Percentiles rank a stretch among this genome's conserved stretches.
phyloP scores from a whole-genome alignment of 2,888 invertebrate genomes.

The Ptychoptera albimana region DNA sequence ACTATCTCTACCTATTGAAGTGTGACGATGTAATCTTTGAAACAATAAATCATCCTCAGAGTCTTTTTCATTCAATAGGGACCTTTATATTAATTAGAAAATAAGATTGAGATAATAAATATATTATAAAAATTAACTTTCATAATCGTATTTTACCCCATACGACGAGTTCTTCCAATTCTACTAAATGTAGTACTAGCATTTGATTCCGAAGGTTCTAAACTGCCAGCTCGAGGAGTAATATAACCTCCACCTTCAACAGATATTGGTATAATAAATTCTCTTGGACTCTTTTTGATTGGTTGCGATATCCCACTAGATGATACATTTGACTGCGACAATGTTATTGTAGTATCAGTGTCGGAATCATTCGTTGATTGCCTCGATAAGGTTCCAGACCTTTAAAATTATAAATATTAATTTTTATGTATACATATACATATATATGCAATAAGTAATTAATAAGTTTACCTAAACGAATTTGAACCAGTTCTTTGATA shows the following conservation, averaged over 20 bases:
- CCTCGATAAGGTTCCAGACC: constrained; percentile 32
- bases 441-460: background rate
- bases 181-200: constrained; percentile 37
- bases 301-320: constrained; percentile 38
- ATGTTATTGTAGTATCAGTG: constrained; percentile 41
- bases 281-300: constrained; percentile 74
- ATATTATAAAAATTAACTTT: background rate
- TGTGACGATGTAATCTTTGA: constrained; percentile 38
- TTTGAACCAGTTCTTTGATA: constrained; percentile 26
- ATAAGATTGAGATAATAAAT: background rate
- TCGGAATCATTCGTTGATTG: constrained; percentile 58
- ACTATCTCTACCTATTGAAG: constrained; percentile 38
- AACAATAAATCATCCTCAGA: constrained; percentile 50
- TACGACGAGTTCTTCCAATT: constrained; percentile 39
- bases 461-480: constrained; percentile 16
- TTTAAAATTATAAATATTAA: background rate
- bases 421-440: background rate
- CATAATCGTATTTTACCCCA: constrained; percentile 39
- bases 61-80: constrained; percentile 49
- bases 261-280: constrained; percentile 87
- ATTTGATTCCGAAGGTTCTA: constrained; percentile 54
- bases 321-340: constrained; percentile 21
- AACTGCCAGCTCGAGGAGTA: constrained; percentile 44
- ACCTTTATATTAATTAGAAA: constrained; percentile 28
- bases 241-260: constrained; percentile 78